Evolutionary conservation across 1,140 invertebrate species (phyloP).

Genomic region (Bombus sibiricus): DNA sequence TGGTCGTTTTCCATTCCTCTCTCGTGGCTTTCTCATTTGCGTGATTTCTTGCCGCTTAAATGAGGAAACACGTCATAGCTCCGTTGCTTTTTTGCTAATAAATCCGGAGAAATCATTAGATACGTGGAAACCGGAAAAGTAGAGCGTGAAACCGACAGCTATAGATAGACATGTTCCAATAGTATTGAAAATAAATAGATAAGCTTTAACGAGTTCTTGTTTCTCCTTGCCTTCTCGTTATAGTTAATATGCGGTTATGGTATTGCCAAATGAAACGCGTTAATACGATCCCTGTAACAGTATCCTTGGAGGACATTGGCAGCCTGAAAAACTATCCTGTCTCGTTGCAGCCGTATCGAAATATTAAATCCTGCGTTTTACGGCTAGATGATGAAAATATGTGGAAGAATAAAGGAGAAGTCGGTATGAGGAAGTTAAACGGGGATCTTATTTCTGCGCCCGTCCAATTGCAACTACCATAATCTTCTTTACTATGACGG

Average conservation of each 20-base stretch:
- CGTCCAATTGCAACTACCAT: background rate
- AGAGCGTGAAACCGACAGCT: conserved; percentile 34
- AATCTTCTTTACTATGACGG: background rate
- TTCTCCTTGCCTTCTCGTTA: background rate
- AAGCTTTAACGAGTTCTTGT: background rate
- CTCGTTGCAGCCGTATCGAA: background rate
- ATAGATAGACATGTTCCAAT: background rate
- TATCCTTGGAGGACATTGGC: too few species aligned
- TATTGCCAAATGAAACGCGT: background rate
- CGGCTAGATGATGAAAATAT: background rate
- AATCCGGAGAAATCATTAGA: conserved; percentile 38
- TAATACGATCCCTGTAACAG: background rate
- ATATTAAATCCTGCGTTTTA: background rate
- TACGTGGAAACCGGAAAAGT: conserved; percentile 30
- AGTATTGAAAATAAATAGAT: background rate
- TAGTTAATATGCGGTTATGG: too few species aligned
- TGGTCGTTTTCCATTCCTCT: conserved; percentile 41
- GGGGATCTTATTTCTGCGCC: background rate
- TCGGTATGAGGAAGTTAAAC: conserved; percentile 15
- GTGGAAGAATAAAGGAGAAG: background rate
- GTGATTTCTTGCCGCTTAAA: conserved; percentile 40
- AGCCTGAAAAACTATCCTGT: background rate
- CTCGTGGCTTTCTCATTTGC: conserved; percentile 47
- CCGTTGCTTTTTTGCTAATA: background rate
- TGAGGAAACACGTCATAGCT: background rate